Evolutionary conservation across 23 tunicate genomes (phyloP).

Genomic region (Styela plicata): DNA sequence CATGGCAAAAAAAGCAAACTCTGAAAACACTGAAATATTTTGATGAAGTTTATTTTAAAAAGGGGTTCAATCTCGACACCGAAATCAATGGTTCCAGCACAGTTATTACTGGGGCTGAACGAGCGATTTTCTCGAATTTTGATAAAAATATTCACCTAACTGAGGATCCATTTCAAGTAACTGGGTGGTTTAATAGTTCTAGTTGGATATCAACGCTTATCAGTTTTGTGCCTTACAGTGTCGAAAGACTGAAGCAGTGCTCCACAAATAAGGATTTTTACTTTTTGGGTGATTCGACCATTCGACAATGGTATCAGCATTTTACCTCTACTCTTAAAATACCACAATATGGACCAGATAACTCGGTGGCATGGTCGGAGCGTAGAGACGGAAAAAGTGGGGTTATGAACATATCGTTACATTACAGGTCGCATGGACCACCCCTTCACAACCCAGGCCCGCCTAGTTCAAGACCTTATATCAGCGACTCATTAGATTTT

Average conservation of each 20-base stretch:
- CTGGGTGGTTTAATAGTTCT: slow-evolving; percentile 6
- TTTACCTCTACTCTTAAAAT: background rate
- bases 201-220: background rate
- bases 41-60: background rate
- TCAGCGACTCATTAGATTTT: slow-evolving; percentile 44
- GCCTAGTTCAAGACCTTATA: slow-evolving; percentile 48
- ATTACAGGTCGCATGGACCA: slow-evolving; percentile 68
- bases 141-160: background rate
- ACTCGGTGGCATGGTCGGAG: slow-evolving; percentile 6
- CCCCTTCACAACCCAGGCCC: slow-evolving; percentile 74
- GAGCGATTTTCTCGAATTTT: background rate
- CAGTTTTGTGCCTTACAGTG: background rate
- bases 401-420: slow-evolving; percentile 30
- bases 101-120: background rate
- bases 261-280: slow-evolving; percentile 29
- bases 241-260: slow-evolving; percentile 5
- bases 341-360: background rate
- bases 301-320: slow-evolving; percentile 33
- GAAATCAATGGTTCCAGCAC: background rate
- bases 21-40: too few species aligned
- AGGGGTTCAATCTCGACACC: background rate
- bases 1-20: background rate
- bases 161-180: background rate
- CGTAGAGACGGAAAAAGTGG: background rate
- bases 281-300: slow-evolving; percentile 61